Evolutionary conservation across 2,113 vertebrate species (phyloP), one percentile per base, ranked within the genome.

Genomic region (Pteruthius melanotis): DNA sequence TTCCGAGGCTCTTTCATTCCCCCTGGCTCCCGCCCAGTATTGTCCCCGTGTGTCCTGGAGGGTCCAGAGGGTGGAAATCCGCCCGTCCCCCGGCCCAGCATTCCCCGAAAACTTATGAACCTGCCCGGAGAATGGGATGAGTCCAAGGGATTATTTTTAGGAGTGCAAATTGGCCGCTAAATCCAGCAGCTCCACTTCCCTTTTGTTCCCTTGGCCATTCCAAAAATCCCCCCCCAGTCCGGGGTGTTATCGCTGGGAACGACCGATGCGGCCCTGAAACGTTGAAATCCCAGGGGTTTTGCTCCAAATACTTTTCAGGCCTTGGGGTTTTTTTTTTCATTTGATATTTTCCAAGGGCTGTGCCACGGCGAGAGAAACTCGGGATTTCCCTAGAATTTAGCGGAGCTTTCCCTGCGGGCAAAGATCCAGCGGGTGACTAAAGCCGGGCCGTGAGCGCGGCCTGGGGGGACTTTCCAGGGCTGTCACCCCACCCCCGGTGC

Each of bases 361-460:
- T 56, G 70, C n/a, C 3, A 2, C 2, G 33, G 15, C 33, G 53
- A 24, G 60, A 53, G 83, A 21, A 70, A 26, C 24, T 33, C 17
- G 96, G 94, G 92, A 78, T 94, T 95, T 93, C 95, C 95, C 96
- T 97, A 90, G 60, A 96, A 94, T 95, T 94, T n/a, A 65, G 65
- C 21, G 1, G 8, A 72, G 77, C 69, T 56, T 92, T 89, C 77
- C 83, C 81, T 13, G 4, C 0, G 1, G 94, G 95, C 93, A 57
- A 1, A 6, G 35, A 45, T 94, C 95, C 94, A 77, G 79, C 0
- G 69, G 37, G 24, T 52, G 71, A 90, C 47, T 70, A 15, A 80
- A 82, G 68, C 70, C 63, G 2, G 31, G 53, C 44, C 13, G 3
- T 2, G 50, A 56, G 50, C 7, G 0, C n/a, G 26, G 54, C 50